phyloP scores from a whole-genome alignment of 2,888 invertebrate genomes.

The Galeopsomyia nigrocyanea region DNA sequence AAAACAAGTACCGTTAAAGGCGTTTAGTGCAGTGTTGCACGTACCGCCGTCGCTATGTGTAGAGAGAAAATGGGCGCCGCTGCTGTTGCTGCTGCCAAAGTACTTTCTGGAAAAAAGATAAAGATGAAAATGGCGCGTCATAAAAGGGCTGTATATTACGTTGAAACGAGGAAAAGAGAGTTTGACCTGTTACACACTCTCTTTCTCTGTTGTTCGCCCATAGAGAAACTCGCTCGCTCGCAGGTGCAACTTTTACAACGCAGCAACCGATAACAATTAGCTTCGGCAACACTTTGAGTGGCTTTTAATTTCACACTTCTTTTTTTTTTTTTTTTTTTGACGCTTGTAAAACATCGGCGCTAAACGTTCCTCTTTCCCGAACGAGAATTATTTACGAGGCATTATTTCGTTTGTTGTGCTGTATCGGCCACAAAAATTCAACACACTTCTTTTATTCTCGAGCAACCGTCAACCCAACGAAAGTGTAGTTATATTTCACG shows the following conservation, averaged over 20 bases:
- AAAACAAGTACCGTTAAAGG: slow-evolving; percentile 33
- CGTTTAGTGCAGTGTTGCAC: slow-evolving; percentile 29
- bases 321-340: background rate
- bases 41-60: too few species aligned
- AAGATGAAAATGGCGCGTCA: slow-evolving; percentile 47
- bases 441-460: too few species aligned
- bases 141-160: slow-evolving; percentile 59
- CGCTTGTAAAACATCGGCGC: slow-evolving; percentile 2
- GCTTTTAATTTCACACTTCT: slow-evolving; percentile 17
- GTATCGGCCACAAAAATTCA: too few species aligned
- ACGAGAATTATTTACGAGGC: slow-evolving; percentile 21
- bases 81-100: background rate
- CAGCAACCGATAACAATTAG: slow-evolving; percentile 58
- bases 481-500: too few species aligned
- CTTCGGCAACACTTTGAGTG: slow-evolving; percentile 48
- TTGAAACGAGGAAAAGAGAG: slow-evolving; percentile 47
- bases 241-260: slow-evolving; percentile 55
- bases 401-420: too few species aligned
- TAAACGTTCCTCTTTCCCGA: background rate
- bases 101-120: slow-evolving; percentile 22
- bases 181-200: background rate
- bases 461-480: too few species aligned
- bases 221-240: background rate
- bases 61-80: background rate
- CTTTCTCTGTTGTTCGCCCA: too few species aligned